Evolutionary conservation across 2,797 vertebrate species (phyloP), one percentile per base, ranked within the genome.

Genomic region (Dallia pectoralis): DNA sequence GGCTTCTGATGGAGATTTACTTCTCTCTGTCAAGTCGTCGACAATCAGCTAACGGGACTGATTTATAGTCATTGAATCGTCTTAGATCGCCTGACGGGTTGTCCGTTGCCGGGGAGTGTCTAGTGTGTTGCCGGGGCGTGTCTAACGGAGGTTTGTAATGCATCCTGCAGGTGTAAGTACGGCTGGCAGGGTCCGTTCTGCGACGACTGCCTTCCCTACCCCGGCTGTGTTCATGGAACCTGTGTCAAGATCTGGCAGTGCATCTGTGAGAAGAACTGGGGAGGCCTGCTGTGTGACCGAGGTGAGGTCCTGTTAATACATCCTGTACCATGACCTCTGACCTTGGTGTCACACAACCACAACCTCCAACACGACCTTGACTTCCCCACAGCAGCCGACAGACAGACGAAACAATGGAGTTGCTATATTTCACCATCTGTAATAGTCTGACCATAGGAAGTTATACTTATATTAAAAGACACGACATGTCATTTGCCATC

Each of bases 251-350:
- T 95, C 40, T 99, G 96, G 96, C 90, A 95, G 70, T 99, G 97
- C 83, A 93, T 87, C 88, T 99, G 97, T 64, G 96, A 99, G 90
- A 97, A 94, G 91, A 99, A 98, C 93, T 99, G 97, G 97, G 97
- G 97, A 2, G 97, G 97, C 14, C 92, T 98, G 79, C 94, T 98
- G 29, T 99, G 97, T 72, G 86, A 99, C 89, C 98, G 97, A 97
- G 97, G 97, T 97, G 90, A 83, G 84, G 48, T 0, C 33, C 51
- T 22, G n/a, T 56, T 56, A 56, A 56, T 19, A 66, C 63, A 32
- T 66, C n/a, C 63, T 22, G 3, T 36, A 40, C 32, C 4, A 9
- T 40, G 18, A 66, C 33, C 33, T 19, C 33, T 36, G 64, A 66
- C 64, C 64, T 66, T 12, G 11, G 14, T 65, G 16, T 65, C 64